phyloP scores from a whole-genome alignment of 2,888 invertebrate genomes.

The Rutpela maculata region DNA sequence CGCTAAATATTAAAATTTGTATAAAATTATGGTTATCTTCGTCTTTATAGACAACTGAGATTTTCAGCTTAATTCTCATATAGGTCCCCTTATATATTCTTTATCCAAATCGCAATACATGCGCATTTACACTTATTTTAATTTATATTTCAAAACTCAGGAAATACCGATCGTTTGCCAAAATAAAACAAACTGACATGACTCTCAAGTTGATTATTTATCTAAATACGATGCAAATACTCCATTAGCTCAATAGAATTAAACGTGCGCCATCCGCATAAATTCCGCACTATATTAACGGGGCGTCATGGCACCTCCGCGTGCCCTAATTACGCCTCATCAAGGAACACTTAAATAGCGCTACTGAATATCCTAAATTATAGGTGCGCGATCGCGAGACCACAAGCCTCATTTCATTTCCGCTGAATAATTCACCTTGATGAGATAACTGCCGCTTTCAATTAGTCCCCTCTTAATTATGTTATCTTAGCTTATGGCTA shows the following conservation, averaged over 20 bases:
- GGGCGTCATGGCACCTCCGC: slow-evolving; percentile 58
- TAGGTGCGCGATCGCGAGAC: slow-evolving; percentile 61
- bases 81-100: too few relatives aligned
- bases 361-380: slow-evolving; percentile 68
- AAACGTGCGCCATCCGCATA: slow-evolving; percentile 13
- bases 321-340: slow-evolving; percentile 69
- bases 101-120: too few relatives aligned
- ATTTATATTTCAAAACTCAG: too few relatives aligned
- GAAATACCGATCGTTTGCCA: too few relatives aligned
- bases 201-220: neutral
- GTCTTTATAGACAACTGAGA: too few relatives aligned
- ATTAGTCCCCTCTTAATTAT: slow-evolving; percentile 68
- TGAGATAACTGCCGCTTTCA: slow-evolving; percentile 71
- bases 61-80: too few relatives aligned
- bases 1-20: too few relatives aligned
- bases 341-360: slow-evolving; percentile 67
- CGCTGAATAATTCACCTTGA: slow-evolving; percentile 69
- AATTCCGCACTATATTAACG: slow-evolving; percentile 20
- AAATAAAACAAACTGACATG: too few relatives aligned
- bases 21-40: too few relatives aligned
- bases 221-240: neutral
- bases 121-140: too few relatives aligned
- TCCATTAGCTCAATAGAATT: neutral
- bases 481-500: slow-evolving; percentile 66
- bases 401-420: slow-evolving; percentile 55